A percentile compares a stretch with the other conserved stretches of the same genome.
phyloP scores from a whole-genome alignment of 2,113 vertebrate species.

The Struthio camelus region DNA sequence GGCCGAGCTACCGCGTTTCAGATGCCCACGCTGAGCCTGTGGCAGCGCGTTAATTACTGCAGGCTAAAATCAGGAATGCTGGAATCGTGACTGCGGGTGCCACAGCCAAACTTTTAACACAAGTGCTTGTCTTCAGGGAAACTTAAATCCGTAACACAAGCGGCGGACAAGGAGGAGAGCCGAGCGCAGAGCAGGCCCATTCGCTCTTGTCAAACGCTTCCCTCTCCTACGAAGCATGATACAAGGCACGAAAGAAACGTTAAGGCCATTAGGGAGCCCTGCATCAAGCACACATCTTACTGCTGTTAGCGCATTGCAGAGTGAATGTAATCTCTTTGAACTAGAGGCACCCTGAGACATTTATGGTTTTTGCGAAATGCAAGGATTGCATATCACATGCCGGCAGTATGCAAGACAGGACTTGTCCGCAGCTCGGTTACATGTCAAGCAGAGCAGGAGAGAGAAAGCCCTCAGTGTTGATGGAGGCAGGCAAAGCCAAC shows the following conservation, averaged over 20 bases:
- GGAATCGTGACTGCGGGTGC: background rate
- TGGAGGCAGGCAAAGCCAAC: background rate
- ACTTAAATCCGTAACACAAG: too few species aligned
- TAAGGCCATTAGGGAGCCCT: background rate
- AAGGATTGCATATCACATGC: accelerated
- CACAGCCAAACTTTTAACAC: background rate
- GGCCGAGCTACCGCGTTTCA: too few species aligned
- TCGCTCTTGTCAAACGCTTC: background rate
- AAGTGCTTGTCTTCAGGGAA: too few species aligned
- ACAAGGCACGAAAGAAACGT: background rate
- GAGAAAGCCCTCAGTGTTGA: background rate
- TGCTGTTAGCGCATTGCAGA: background rate
- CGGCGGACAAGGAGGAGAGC: background rate
- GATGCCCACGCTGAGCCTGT: background rate
- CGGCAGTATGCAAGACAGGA: background rate
- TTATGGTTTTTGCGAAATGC: background rate
- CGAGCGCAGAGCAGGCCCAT: background rate
- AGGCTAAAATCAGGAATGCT: too few species aligned
- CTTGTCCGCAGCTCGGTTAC: background rate
- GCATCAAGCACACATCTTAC: accelerated
- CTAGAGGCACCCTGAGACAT: accelerated
- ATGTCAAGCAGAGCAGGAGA: background rate
- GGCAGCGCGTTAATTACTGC: background rate
- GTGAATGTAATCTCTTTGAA: background rate
- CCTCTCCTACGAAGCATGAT: too few species aligned